These are phyloP conservation scores for Agrenia bidenticulata DNA, from an alignment of 2,888 invertebrate species.

Conservation along the genomic window DNA sequence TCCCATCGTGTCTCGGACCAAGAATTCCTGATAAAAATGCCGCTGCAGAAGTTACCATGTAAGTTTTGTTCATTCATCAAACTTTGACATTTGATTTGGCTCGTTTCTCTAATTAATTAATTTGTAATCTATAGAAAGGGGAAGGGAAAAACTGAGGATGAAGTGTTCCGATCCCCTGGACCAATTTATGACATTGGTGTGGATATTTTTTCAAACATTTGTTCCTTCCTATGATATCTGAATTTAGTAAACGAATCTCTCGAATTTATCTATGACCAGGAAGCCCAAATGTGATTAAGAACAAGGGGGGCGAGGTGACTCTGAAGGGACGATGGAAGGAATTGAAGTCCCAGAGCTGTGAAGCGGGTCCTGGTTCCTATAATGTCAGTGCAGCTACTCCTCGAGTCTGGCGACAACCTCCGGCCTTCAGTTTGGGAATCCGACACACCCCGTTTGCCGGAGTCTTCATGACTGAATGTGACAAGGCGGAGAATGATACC, in stretches of 20 bases:
- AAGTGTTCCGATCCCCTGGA: constrained; percentile 37
- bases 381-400: constrained; percentile 31
- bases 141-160: constrained; percentile 30
- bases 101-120: no score
- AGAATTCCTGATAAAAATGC: constrained; percentile 60
- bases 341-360: constrained; percentile 33
- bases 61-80: constrained; percentile 41
- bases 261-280: constrained; percentile 10
- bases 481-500: constrained; percentile 34
- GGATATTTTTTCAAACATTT: not conserved
- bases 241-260: not conserved
- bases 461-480: constrained; percentile 42
- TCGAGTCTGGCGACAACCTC: constrained; percentile 54
- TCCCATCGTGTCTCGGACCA: constrained; percentile 61
- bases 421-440: constrained; percentile 66
- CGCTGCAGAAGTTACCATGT: constrained; percentile 61
- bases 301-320: constrained; percentile 34
- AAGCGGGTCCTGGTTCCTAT: constrained; percentile 43
- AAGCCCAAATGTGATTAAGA: constrained; percentile 44
- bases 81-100: not conserved
- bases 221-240: no score
- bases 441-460: constrained; percentile 53
- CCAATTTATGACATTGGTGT: constrained; percentile 44
- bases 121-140: constrained; percentile 43
- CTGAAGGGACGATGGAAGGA: constrained; percentile 44